Evolutionary conservation across 2,888 invertebrate genomes (phyloP).

Genomic region (Tryphoninae sp.): DNA sequence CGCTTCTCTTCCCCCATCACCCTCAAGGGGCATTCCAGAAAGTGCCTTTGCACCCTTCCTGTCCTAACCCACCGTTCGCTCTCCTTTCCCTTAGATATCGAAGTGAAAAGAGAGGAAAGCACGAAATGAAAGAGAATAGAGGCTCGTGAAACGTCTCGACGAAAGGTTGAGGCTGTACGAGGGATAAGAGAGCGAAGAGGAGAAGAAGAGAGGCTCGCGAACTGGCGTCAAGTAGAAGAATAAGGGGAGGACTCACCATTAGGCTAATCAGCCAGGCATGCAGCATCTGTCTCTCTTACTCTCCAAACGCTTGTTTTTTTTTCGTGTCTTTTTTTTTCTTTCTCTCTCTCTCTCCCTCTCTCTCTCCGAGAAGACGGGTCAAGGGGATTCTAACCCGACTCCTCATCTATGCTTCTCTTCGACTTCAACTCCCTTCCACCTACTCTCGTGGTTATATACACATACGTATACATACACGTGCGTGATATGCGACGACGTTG

Average conservation of each 20-base stretch:
- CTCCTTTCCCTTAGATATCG: slow-evolving; percentile 41
- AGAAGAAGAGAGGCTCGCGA: slow-evolving; percentile 72
- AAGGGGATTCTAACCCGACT: slow-evolving; percentile 75
- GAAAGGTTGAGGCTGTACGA: slow-evolving; percentile 49
- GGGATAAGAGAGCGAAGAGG: slow-evolving; percentile 57
- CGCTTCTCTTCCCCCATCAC: slow-evolving; percentile 28
- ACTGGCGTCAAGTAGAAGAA: slow-evolving; percentile 79
- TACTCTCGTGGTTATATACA: slow-evolving; percentile 5
- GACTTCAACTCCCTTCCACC: slow-evolving; percentile 65
- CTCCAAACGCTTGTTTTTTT: slow-evolving; percentile 21
- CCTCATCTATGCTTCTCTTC: slow-evolving; percentile 58
- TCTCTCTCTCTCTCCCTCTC: slow-evolving; percentile 10
- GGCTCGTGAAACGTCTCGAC: slow-evolving; percentile 56
- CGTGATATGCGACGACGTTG: slow-evolving; percentile 54
- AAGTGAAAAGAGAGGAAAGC: slow-evolving; percentile 44
- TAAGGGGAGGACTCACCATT: slow-evolving; percentile 79
- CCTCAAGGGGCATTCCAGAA: slow-evolving; percentile 45
- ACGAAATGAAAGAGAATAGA: slow-evolving; percentile 20
- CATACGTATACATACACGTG: neutral
- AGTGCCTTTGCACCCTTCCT: slow-evolving; percentile 30
- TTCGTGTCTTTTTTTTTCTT: slow-evolving; percentile 4
- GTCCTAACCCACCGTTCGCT: slow-evolving; percentile 2
- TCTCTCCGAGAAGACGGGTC: slow-evolving; percentile 68
- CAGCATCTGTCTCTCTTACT: slow-evolving; percentile 7
- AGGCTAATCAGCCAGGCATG: slow-evolving; percentile 80